phyloP scores from a whole-genome alignment of 2,797 vertebrate species.

The Babyrousa celebensis region DNA sequence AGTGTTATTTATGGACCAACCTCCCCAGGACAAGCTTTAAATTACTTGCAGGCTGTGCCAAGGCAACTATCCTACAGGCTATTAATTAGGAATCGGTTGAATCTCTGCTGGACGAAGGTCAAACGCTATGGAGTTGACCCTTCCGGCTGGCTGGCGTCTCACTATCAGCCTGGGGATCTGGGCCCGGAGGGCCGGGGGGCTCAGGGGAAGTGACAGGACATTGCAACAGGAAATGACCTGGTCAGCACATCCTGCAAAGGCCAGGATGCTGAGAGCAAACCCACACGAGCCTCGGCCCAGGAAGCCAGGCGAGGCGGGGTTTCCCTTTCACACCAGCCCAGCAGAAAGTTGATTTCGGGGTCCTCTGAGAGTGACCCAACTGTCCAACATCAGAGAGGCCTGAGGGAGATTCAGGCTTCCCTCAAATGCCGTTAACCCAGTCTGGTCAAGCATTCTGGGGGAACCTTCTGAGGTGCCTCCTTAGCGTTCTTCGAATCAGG shows the following conservation, averaged over 20 bases:
- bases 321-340: neutral
- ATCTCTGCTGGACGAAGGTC: conserved; percentile 88
- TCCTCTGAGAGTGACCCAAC: too few species aligned
- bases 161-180: conserved; percentile 82
- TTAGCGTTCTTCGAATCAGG: neutral
- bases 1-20: conserved; percentile 81
- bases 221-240: conserved; percentile 66
- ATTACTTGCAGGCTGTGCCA: conserved; percentile 84
- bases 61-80: conserved; percentile 82
- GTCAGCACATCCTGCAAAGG: conserved; percentile 73
- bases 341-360: neutral
- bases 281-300: neutral
- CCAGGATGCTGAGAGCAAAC: conserved; percentile 51
- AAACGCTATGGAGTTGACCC: conserved; percentile 83
- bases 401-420: neutral
- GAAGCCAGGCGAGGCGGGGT: neutral
- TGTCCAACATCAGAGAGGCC: neutral
- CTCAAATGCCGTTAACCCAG: neutral
- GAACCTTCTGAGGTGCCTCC: neutral
- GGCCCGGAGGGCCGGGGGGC: conserved; percentile 55
- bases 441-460: neutral
- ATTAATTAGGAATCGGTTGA: conserved; percentile 88
- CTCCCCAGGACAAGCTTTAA: conserved; percentile 85
- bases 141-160: conserved; percentile 78
- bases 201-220: conserved; percentile 43